Conservation (phyloP, 1,140 invertebrate species). For the Mercenaria mercenaria region DNA sequence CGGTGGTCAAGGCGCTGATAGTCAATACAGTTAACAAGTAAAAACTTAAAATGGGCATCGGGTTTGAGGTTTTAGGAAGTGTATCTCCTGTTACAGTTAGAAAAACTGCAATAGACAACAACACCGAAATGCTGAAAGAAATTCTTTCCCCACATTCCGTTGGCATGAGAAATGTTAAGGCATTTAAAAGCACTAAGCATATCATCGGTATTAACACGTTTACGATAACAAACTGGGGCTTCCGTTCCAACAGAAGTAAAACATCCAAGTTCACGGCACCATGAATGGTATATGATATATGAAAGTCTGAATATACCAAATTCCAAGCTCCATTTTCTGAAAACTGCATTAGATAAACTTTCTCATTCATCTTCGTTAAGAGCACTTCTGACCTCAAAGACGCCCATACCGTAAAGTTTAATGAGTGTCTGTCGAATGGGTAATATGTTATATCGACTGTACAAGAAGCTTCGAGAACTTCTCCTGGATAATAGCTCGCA, state of each 20-base stretch:
- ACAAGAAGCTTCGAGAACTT: conserved; percentile 92
- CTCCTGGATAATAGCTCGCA: conserved; percentile 45
- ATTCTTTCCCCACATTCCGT: conserved; percentile 62
- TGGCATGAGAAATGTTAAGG: conserved; percentile 64
- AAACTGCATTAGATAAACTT: not conserved
- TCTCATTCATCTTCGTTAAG: not conserved
- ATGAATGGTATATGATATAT: not conserved
- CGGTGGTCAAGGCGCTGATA: conserved; percentile 4
- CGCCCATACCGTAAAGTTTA: conserved; percentile 91
- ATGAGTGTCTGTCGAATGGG: conserved; percentile 96
- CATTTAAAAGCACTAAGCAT: conserved; percentile 59
- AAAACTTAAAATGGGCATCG: conserved; percentile 48
- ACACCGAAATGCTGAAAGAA: conserved; percentile 60
- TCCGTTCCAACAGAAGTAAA: conserved; percentile 20
- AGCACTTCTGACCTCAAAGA: not conserved
- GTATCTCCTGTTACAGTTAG: conserved; percentile 46
- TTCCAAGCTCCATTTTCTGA: conserved; percentile 22
- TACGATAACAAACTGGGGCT: conserved; percentile 27
- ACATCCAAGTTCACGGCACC: not conserved
- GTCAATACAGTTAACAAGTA: conserved; percentile 18
- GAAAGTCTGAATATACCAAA: not conserved
- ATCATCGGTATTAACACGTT: conserved; percentile 66
- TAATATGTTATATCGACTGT: conserved; percentile 95
- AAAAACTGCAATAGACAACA: conserved; percentile 68
- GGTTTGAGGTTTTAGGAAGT: conserved; percentile 61